Evolutionary conservation across 2,113 vertebrate species (phyloP).

Genomic region (Nibea coibor): DNA sequence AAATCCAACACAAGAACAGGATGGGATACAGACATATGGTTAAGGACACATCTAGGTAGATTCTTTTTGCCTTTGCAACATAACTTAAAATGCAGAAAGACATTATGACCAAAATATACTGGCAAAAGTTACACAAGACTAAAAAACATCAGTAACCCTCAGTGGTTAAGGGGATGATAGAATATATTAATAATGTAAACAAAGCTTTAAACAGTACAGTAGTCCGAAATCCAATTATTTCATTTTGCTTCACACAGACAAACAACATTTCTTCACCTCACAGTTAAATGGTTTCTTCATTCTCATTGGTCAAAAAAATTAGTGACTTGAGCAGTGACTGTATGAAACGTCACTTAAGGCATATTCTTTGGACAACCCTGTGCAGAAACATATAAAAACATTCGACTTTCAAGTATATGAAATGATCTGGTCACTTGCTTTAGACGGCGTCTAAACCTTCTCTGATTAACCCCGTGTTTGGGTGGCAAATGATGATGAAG

Average conservation of each 20-base stretch:
- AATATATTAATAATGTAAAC: constrained; percentile 88
- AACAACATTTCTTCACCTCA: constrained; percentile 50
- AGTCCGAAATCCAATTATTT: constrained; percentile 67
- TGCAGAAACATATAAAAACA: constrained; percentile 76
- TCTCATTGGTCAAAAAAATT: constrained; percentile 66
- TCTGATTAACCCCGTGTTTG: constrained; percentile 33
- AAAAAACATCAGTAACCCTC: constrained; percentile 68
- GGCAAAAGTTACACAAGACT: constrained; percentile 75
- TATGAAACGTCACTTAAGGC: constrained; percentile 71
- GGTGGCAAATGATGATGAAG: constrained; percentile 2
- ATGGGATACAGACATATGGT: constrained; percentile 65
- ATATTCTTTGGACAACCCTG: constrained; percentile 80
- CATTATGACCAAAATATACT: constrained; percentile 70
- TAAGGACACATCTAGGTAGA: constrained; percentile 83
- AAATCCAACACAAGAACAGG: constrained; percentile 61
- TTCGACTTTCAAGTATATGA: constrained; percentile 67
- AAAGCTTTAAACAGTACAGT: constrained; percentile 80
- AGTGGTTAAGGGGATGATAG: constrained; percentile 62
- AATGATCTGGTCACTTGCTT: constrained; percentile 51
- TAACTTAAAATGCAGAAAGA: constrained; percentile 69
- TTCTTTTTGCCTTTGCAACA: constrained; percentile 75
- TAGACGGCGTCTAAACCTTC: constrained; percentile 4
- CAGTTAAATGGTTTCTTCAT: constrained; percentile 64
- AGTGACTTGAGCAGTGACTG: constrained; percentile 50
- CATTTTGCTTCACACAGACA: constrained; percentile 43